Evolutionary conservation across 2,888 invertebrate species (phyloP), one percentile per base, ranked within the genome.

Genomic region (Conus canariensis): DNA sequence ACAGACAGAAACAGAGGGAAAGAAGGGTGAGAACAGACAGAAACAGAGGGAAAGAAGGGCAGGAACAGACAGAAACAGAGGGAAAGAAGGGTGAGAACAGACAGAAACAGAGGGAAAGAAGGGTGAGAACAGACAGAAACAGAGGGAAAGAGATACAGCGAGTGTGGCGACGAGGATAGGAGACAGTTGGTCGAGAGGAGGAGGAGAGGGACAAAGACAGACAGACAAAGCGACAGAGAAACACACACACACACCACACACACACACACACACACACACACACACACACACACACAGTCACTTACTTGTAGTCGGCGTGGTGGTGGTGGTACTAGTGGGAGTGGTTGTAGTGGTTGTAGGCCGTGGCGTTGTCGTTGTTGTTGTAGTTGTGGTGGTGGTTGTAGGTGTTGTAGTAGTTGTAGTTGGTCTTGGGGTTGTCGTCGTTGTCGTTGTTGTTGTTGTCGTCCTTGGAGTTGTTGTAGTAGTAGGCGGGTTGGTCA

Each of bases 271-370:
- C 45, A 80, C 45, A 80, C 45, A 80, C 45, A 80, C 45, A 80
- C 45, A 80, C 80, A 80, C 80, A 80, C 80, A 80, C 80, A 80
- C 80, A 80, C 80, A 80, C 80, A 80, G 45, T 6, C 16, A 83
- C 77, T 80, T 80, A 80, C 77, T 80, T 80, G 77, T 80, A 30
- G 77, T 30, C 4, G 77, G 77, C 77, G 30, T 80, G 16, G 30
- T 80, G 45, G 77, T 80, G 30, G 77, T 80, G 12, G 77, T n/a
- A 25, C 25, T 74, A n/a, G 74, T 74, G 6, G 74, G 22, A n/a
- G 74, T 74, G 25, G 74, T 74, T 10, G n/a, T 74, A n/a, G 74
- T 74, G 74, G 74, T 74, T n/a, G 74, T n/a, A n/a, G 74, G 22
- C 45, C 45, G 45, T 22, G 70, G 19, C 8, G 70, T 8, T 22